Base-by-base conservation (phyloP, 2,888 invertebrate genomes). In the Drosophila aldrichi region DNA sequence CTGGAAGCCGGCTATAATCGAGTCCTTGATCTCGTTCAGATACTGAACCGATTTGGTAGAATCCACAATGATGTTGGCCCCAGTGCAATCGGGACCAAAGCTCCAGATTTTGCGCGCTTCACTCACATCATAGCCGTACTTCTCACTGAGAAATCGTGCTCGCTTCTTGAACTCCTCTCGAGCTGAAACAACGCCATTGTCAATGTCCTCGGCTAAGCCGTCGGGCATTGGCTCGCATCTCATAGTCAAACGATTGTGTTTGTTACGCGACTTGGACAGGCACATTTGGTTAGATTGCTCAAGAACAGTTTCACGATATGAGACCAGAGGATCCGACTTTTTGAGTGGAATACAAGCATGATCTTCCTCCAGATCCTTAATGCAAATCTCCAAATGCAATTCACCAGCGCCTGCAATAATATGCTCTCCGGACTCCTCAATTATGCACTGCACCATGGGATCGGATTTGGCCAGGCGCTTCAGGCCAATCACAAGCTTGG, bases 391-490 rank as follows among this genome's bases (percentile, higher is more conserved):
- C 94, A 99, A 96, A 95, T 99, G 99, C 90, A 99, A 95, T 94
- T 99, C 99, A 91, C 99, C 99, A 84, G 99, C 99, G 83, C 99
- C 99, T 85, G 99, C 99, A 92, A 99, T 98, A 93, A 99, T 99
- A 94, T 99, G 99, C 93, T 99, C 99, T 79, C 99, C 99, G 72
- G 98, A 98, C 94, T 99, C 99, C 94, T 99, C 99, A 93, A 98
- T 98, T 94, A 98, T 97, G 95, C 99, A 99, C 94, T 99, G 97
- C 83, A 99, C 99, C 99, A 99, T 99, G 95, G 99, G 99, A 95
- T 99, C 99, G 65, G 99, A 99, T 94, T 99, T 99, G 92, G 99
- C 98, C 91, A 99, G 95, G 94, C 99, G 98, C 94, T 99, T 99
- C 72, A 99, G 95, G 92, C 99, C 97, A 95, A 99, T 99, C 65